A percentile compares a stretch with the other conserved stretches of the same genome.
Conservation (phyloP, 37 sponge, comb jelly and placozoan genomes). For the Amphimedon queenslandica region DNA sequence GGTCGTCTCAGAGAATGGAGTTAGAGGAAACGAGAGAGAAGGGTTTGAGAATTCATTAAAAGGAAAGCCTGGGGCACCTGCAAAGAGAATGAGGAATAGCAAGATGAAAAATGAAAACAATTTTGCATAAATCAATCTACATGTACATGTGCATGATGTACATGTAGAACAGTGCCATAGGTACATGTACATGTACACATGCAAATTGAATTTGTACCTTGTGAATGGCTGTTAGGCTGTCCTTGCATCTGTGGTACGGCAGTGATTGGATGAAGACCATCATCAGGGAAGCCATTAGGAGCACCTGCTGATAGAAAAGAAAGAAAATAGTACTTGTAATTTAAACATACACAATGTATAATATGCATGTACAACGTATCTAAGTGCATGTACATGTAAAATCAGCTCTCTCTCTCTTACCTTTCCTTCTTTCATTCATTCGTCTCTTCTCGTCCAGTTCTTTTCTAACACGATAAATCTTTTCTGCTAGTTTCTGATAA, state of each 20-base stretch:
- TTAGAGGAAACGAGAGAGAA: neutral
- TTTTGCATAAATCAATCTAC: constrained; percentile 1
- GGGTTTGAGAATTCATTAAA: too few relatives aligned
- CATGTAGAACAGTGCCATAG: neutral
- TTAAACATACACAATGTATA: too few relatives aligned
- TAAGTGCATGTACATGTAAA: neutral
- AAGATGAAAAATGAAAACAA: neutral
- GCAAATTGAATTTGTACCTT: neutral
- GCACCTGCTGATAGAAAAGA: too few relatives aligned
- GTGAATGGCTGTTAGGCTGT: neutral
- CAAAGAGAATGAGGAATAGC: too few relatives aligned
- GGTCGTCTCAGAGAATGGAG: neutral
- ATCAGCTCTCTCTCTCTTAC: neutral
- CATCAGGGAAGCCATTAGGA: too few relatives aligned
- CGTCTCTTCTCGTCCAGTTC: constrained; percentile 84
- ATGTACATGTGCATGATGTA: neutral
- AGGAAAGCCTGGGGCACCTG: too few relatives aligned
- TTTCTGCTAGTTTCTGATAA: constrained; percentile 86
- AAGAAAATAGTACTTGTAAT: too few relatives aligned
- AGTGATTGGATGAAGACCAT: too few relatives aligned
- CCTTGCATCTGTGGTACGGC: neutral
- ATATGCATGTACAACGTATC: too few relatives aligned
- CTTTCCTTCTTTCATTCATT: neutral
- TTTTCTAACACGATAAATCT: constrained; percentile 85
- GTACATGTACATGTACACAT: neutral